These are phyloP conservation scores for Dromococcyx pavoninus DNA, from an alignment of 2,797 vertebrate genomes.

Conservation along the genomic window DNA sequence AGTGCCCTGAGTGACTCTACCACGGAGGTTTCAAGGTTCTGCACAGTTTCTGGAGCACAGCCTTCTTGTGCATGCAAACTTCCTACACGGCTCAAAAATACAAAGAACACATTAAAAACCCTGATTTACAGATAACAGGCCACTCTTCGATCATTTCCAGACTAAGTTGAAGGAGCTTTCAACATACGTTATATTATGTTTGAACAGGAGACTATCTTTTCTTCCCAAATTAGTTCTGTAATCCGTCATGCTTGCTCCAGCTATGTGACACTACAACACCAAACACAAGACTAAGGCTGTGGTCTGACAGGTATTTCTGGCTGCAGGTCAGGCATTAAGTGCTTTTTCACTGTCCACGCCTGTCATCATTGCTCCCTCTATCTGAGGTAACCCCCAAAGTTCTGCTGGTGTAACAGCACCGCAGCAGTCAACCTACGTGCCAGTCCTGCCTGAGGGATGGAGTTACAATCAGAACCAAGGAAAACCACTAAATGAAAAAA, in stretches of 20 bases:
- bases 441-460: neutral
- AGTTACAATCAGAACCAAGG: neutral
- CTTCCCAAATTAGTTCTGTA: neutral
- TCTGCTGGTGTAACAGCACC: neutral
- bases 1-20: neutral
- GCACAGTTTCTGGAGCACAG: neutral
- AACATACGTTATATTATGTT: neutral
- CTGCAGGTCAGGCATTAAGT: neutral
- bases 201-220: neutral
- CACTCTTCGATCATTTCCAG: neutral
- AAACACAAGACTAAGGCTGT: neutral
- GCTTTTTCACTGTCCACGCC: neutral
- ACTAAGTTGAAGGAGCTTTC: neutral
- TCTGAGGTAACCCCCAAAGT: neutral
- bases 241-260: neutral
- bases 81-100: neutral
- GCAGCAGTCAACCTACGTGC: accelerated
- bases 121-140: neutral
- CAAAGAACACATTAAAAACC: neutral
- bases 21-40: neutral
- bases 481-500: neutral
- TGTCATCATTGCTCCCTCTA: neutral
- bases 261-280: neutral
- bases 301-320: neutral
- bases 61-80: neutral